A percentile compares a stretch with the other conserved stretches of the same genome.
Evolutionary conservation across 2,797 vertebrate genomes (phyloP).

Genomic region (Numenius phaeopus): DNA sequence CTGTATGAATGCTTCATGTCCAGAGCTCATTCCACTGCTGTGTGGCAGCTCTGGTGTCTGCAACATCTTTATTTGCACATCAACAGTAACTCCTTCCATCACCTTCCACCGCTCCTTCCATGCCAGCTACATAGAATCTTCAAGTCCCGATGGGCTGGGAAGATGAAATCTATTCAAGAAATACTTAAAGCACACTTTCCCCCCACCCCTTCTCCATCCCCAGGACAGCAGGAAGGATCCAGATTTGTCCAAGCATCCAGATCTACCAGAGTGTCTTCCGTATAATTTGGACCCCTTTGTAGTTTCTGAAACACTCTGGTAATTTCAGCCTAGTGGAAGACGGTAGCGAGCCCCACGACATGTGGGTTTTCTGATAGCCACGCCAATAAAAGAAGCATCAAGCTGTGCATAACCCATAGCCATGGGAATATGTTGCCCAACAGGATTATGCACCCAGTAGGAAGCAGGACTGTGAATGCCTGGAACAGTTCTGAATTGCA

Average conservation of each 20-base stretch:
- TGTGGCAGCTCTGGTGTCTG: slow-evolving; percentile 9
- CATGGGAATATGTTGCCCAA: background rate
- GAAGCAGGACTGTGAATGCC: background rate
- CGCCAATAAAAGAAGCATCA: background rate
- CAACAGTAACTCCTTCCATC: background rate
- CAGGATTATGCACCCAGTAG: background rate
- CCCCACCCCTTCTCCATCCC: background rate
- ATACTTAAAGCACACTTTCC: background rate
- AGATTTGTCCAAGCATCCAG: background rate
- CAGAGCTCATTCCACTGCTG: background rate
- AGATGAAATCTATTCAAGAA: background rate
- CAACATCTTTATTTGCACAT: slow-evolving; percentile 19
- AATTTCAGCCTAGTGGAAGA: slow-evolving; percentile 3
- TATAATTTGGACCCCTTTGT: background rate
- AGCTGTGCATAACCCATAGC: background rate
- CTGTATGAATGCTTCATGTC: background rate
- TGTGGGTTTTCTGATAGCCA: background rate
- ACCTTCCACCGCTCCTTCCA: background rate
- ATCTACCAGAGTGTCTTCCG: background rate
- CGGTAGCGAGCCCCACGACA: background rate
- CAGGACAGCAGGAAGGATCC: background rate
- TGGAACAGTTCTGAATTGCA: background rate
- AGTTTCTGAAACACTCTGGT: background rate
- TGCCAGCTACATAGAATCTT: background rate
- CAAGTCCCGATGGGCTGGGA: background rate